A percentile compares a stretch with the other conserved stretches of the same genome.
phyloP scores from a whole-genome alignment of 1,140 invertebrate species.

The Hylyphantes graminicola region DNA sequence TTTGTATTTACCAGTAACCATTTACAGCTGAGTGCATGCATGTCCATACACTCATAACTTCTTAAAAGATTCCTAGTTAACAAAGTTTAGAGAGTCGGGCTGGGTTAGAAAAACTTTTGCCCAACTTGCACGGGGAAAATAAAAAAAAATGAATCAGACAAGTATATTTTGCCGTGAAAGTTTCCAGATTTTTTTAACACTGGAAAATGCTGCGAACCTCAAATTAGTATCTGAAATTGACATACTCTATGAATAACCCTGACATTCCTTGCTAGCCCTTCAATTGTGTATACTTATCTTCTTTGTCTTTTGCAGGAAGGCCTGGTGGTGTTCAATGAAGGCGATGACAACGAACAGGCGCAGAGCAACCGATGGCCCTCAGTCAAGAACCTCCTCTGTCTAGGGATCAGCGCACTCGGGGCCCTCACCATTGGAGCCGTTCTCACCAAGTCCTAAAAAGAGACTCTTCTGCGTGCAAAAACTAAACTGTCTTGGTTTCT shows the following conservation, averaged over 20 bases:
- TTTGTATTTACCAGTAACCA: too few relatives aligned
- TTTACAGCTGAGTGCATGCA: too few relatives aligned
- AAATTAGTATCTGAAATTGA: too few relatives aligned
- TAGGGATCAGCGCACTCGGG: slow-evolving; percentile 36
- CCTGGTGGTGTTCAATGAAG: slow-evolving; percentile 23
- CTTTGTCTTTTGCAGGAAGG: slow-evolving; percentile 32
- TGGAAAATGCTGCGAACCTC: not conserved
- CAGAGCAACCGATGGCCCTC: not conserved
- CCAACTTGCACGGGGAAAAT: too few relatives aligned
- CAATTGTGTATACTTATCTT: not conserved
- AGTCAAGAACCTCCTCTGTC: slow-evolving; percentile 27
- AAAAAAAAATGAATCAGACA: too few relatives aligned
- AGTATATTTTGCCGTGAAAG: too few relatives aligned
- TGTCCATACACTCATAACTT: too few relatives aligned
- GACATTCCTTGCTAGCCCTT: too few relatives aligned
- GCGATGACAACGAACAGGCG: not conserved
- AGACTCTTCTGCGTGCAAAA: not conserved
- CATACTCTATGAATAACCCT: too few relatives aligned
- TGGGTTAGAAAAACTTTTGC: too few relatives aligned
- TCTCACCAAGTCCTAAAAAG: slow-evolving; percentile 17
- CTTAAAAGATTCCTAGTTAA: too few relatives aligned
- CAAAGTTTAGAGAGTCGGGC: too few relatives aligned
- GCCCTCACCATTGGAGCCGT: slow-evolving; percentile 39
- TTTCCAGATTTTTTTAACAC: not conserved
- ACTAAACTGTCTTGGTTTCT: not conserved